A percentile compares a stretch with the other conserved stretches of the same genome.
Evolutionary conservation across 1,140 invertebrate species (phyloP).

Genomic region (Zaprionus gabonicus): DNA sequence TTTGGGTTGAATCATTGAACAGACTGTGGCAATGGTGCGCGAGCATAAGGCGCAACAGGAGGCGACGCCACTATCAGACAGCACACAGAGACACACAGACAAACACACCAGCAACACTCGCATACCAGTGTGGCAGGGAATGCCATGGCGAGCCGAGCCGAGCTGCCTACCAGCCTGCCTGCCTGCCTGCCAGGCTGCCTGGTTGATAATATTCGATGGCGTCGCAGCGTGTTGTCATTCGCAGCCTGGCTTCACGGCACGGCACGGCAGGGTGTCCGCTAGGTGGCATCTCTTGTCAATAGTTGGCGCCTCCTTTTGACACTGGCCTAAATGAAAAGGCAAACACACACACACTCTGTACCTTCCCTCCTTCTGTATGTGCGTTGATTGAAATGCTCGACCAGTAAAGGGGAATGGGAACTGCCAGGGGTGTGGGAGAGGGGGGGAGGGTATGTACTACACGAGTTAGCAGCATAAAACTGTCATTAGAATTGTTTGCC

Average conservation of each 20-base stretch:
- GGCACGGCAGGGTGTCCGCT: neutral
- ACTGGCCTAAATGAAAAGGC: conserved; percentile 11
- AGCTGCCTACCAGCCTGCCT: neutral
- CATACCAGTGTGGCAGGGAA: neutral
- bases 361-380: neutral
- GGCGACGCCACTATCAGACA: conserved; percentile 46
- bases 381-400: conserved; percentile 26
- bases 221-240: conserved; percentile 1
- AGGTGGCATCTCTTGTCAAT: conserved; percentile 17
- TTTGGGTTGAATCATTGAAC: conserved; percentile 38
- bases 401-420: neutral
- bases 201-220: conserved; percentile 3
- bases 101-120: neutral
- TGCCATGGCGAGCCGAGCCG: neutral
- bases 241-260: neutral
- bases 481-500: conserved; percentile 61
- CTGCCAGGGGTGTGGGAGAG: neutral
- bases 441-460: neutral
- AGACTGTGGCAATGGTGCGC: conserved; percentile 10
- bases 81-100: conserved; percentile 9
- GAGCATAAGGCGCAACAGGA: conserved; percentile 65
- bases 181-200: conserved; percentile 19
- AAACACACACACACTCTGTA: neutral
- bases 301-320: conserved; percentile 35
- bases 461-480: conserved; percentile 40